Percentiles rank a stretch among this genome's conserved stretches.
Conservation (phyloP, 1,140 invertebrate species). For the Drosophila triauraria region DNA sequence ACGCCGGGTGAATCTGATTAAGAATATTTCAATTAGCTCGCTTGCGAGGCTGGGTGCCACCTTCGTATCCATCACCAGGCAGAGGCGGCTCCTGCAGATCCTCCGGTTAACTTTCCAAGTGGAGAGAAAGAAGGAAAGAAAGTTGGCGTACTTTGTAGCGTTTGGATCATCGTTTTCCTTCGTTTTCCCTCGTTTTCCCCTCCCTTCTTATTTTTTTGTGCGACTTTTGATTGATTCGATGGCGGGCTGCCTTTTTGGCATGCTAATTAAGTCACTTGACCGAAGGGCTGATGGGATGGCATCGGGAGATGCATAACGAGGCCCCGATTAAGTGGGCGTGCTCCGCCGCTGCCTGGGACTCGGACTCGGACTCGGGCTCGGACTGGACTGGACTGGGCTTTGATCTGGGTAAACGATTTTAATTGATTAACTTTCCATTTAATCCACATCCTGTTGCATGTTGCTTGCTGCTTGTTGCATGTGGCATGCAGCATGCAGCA, state of each 20-base stretch:
- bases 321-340: slow-evolving; percentile 40
- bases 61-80: slow-evolving; percentile 41
- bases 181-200: slow-evolving; percentile 5
- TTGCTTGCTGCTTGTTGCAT: slow-evolving; percentile 6
- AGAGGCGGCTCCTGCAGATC: not conserved
- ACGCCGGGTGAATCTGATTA: slow-evolving; percentile 74
- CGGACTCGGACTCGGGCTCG: not conserved
- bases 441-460: slow-evolving; percentile 27
- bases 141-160: slow-evolving; percentile 35
- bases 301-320: slow-evolving; percentile 38
- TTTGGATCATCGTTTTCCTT: slow-evolving; percentile 10
- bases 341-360: not conserved
- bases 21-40: slow-evolving; percentile 81
- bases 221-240: slow-evolving; percentile 68
- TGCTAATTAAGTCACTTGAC: slow-evolving; percentile 80
- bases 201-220: slow-evolving; percentile 21
- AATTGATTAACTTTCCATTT: slow-evolving; percentile 50
- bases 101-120: slow-evolving; percentile 12
- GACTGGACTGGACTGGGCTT: slow-evolving; percentile 6
- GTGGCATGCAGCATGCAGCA: slow-evolving; percentile 6
- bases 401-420: slow-evolving; percentile 47
- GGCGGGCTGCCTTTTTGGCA: slow-evolving; percentile 47
- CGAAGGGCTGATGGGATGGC: slow-evolving; percentile 9
- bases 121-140: slow-evolving; percentile 46
- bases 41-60: slow-evolving; percentile 29